Conservation (phyloP, 2,888 invertebrate species). For the Spisula solida region DNA sequence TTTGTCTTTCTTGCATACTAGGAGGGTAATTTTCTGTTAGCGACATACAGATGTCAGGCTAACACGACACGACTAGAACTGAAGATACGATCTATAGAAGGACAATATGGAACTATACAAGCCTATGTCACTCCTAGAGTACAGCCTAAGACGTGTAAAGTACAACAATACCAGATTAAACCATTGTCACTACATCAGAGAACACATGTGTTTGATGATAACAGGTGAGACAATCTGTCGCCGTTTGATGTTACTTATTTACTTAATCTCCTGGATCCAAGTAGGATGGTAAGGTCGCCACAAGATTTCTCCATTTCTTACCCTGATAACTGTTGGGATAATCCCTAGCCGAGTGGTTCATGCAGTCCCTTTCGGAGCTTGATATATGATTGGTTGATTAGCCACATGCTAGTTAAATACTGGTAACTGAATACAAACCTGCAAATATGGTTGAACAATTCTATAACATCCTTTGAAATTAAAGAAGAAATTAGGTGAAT, state of each 20-base stretch:
- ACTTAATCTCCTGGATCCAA: too few relatives aligned
- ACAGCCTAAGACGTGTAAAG: slow-evolving; percentile 93
- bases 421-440: too few relatives aligned
- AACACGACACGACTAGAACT: slow-evolving; percentile 96
- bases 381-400: too few relatives aligned
- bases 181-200: slow-evolving; percentile 93
- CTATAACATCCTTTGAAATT: too few relatives aligned
- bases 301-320: too few relatives aligned
- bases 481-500: too few relatives aligned
- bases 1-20: slow-evolving; percentile 80
- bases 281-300: too few relatives aligned
- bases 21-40: slow-evolving; percentile 92
- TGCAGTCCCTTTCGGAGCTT: too few relatives aligned
- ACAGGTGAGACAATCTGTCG: slow-evolving; percentile 87
- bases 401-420: too few relatives aligned
- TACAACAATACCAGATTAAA: slow-evolving; percentile 91
- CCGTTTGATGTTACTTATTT: not conserved
- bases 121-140: slow-evolving; percentile 93
- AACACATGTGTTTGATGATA: slow-evolving; percentile 90
- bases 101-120: slow-evolving; percentile 92
- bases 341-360: too few relatives aligned
- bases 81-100: slow-evolving; percentile 93
- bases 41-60: slow-evolving; percentile 97
- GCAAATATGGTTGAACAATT: too few relatives aligned
- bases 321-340: too few relatives aligned